These are phyloP conservation scores for Platyura marginata DNA, from an alignment of 1,140 invertebrate genomes.

Conservation along the genomic window DNA sequence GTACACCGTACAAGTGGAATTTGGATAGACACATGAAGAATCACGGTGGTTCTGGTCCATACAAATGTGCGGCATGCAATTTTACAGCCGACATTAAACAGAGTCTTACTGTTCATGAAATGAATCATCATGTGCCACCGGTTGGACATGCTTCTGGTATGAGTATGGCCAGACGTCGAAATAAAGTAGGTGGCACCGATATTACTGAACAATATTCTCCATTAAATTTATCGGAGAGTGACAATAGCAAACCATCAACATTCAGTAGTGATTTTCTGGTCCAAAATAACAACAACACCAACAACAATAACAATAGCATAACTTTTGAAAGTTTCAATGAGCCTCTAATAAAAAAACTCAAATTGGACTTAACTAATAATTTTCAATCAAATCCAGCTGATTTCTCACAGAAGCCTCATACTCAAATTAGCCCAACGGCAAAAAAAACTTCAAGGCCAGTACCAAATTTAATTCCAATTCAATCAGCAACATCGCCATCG, in stretches of 20 bases:
- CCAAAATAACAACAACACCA: not conserved
- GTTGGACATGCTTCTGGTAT: conserved; percentile 37
- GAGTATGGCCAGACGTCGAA: conserved; percentile 30
- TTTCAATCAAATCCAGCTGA: conserved; percentile 19
- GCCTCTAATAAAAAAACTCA: not conserved
- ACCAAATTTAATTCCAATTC: conserved; percentile 51
- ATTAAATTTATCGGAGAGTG: not conserved
- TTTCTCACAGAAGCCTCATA: conserved; percentile 25
- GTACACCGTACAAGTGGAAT: conserved; percentile 55
- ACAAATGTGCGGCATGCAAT: conserved; percentile 72
- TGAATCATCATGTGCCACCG: conserved; percentile 69
- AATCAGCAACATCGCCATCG: conserved; percentile 10
- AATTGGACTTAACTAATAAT: not conserved
- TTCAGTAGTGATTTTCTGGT: not conserved
- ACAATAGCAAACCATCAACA: not conserved
- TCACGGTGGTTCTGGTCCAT: conserved; percentile 63
- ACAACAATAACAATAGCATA: not conserved
- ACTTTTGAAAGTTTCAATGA: not conserved
- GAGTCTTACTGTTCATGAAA: conserved; percentile 78
- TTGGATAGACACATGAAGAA: conserved; percentile 83
- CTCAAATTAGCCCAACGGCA: conserved; percentile 6
- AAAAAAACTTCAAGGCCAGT: conserved; percentile 39
- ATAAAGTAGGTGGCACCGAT: conserved; percentile 52
- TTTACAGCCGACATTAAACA: conserved; percentile 86
- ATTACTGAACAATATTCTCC: conserved; percentile 20